These are phyloP conservation scores for Gryon sp. DNA, from an alignment of 1,140 invertebrate genomes.

Conservation along the genomic window DNA sequence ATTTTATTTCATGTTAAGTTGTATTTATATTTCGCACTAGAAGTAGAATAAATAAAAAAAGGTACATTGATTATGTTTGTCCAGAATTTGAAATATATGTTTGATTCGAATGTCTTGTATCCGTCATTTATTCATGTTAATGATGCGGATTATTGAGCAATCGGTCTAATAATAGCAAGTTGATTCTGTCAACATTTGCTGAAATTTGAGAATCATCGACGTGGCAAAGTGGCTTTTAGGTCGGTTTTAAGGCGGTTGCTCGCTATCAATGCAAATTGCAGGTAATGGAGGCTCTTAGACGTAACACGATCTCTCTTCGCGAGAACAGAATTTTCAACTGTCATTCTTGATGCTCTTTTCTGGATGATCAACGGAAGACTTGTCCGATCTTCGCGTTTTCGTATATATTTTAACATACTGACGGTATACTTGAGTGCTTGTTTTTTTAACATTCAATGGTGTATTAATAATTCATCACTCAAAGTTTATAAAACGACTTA, in stretches of 20 bases:
- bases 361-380: conserved; percentile 46
- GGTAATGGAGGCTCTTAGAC: conserved; percentile 78
- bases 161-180: conserved; percentile 58
- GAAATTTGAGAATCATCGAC: conserved; percentile 56
- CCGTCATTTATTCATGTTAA: conserved; percentile 52
- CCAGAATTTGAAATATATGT: conserved; percentile 20
- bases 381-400: conserved; percentile 37
- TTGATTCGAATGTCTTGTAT: conserved; percentile 47
- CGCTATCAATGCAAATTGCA: conserved; percentile 78
- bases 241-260: conserved; percentile 72
- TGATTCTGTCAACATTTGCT: conserved; percentile 42
- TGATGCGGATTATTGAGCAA: conserved; percentile 49
- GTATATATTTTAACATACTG: conserved; percentile 23
- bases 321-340: conserved; percentile 66
- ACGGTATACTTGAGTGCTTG: conserved; percentile 40
- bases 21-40: no score
- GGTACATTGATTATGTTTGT: conserved; percentile 10
- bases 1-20: no score
- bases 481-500: background rate
- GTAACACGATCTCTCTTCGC: conserved; percentile 74
- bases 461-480: conserved; percentile 44
- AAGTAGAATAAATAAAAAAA: background rate
- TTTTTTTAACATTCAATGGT: background rate
- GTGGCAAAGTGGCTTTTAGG: conserved; percentile 74
- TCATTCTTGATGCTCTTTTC: conserved; percentile 50